These are phyloP conservation scores for Lysandra bellargus DNA, from an alignment of 2,888 invertebrate species.

Conservation along the genomic window DNA sequence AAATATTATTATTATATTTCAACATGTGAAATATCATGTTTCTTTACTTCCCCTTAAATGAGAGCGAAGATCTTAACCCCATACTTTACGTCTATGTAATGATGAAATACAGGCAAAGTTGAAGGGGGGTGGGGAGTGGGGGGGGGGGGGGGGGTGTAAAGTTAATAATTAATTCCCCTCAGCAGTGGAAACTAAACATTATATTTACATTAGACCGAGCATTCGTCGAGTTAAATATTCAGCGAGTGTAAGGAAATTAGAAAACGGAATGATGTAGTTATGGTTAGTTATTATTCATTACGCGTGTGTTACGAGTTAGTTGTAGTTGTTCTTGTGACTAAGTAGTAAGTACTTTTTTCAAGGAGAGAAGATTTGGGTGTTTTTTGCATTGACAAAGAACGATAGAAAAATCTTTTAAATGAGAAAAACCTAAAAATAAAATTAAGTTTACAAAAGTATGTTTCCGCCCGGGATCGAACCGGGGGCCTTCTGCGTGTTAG, in stretches of 20 bases:
- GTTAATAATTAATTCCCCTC: constrained; percentile 14
- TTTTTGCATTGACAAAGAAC: not conserved
- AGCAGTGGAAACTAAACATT: constrained; percentile 16
- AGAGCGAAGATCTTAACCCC: not conserved
- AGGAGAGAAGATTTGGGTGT: not conserved
- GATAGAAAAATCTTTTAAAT: too few relatives aligned
- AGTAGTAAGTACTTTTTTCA: not conserved
- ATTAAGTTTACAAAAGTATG: constrained; percentile 59
- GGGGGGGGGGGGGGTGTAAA: not conserved
- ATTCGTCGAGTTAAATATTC: not conserved
- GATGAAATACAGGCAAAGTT: not conserved
- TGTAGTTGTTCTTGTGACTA: not conserved
- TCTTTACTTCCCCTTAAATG: not conserved
- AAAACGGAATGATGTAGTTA: not conserved
- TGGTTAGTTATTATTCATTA: not conserved
- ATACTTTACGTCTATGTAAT: not conserved
- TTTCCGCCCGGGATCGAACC: constrained; percentile 94
- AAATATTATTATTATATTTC: too few relatives aligned
- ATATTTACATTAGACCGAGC: constrained; percentile 13
- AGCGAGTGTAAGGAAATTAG: not conserved
- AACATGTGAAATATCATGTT: not conserved
- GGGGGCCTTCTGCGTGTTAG: constrained; percentile 95
- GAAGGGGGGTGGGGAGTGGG: not conserved
- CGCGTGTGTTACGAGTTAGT: not conserved
- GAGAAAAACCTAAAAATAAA: not conserved